Percentiles rank a stretch among this genome's conserved stretches.
Evolutionary conservation across 2,113 vertebrate genomes (phyloP).

Genomic region (Mesoclemmys tuberculata): DNA sequence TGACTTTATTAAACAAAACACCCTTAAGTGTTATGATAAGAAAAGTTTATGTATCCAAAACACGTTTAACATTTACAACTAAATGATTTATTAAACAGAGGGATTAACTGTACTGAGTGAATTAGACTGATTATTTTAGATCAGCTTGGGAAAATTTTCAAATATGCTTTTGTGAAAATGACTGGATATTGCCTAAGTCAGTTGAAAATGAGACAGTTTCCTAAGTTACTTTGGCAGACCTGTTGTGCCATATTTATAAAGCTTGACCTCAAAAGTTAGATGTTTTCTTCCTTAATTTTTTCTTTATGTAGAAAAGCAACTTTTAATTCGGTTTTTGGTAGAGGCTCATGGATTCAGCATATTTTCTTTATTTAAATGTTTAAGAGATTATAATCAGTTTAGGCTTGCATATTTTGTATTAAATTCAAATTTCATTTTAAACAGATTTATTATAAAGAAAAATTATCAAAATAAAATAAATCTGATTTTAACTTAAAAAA

Average conservation of each 20-base stretch:
- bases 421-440: background rate
- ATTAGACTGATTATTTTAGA: background rate
- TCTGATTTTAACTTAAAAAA: no score
- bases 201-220: background rate
- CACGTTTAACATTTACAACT: background rate
- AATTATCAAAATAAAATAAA: background rate
- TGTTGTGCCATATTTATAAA: background rate
- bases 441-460: background rate
- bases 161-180: background rate
- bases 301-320: background rate
- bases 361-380: background rate
- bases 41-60: background rate
- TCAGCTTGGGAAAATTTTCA: background rate
- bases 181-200: background rate
- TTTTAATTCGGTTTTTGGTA: background rate
- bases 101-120: background rate
- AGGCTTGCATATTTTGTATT: background rate
- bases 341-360: background rate
- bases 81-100: background rate
- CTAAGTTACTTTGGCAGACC: background rate
- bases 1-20: background rate
- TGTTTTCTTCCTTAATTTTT: background rate
- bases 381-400: background rate
- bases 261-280: background rate
- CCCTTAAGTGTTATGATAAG: background rate